Percentiles rank a stretch among this genome's conserved stretches.
phyloP scores from a whole-genome alignment of 2,797 vertebrate genomes.

The Molossus molossus region DNA sequence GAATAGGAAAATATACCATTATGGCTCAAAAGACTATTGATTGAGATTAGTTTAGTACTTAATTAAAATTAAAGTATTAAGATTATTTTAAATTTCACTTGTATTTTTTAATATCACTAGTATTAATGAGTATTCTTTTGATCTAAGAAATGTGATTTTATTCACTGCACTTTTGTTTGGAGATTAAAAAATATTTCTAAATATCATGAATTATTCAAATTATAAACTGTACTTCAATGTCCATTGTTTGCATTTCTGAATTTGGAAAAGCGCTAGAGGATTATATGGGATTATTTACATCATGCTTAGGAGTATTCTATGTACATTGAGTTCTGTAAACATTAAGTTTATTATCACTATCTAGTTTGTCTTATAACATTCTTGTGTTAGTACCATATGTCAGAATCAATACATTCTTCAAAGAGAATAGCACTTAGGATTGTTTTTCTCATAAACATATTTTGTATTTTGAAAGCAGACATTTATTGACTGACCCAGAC shows the following conservation, averaged over 20 bases:
- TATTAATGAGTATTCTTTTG: background rate
- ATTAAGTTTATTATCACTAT: background rate
- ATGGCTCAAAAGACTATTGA: background rate
- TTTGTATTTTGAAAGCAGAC: background rate
- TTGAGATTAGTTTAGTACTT: background rate
- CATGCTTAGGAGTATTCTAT: background rate
- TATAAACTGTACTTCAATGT: background rate
- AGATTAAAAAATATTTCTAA: background rate
- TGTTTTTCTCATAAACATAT: constrained; percentile 12
- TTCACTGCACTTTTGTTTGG: background rate
- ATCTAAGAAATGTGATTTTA: background rate
- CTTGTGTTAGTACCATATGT: background rate
- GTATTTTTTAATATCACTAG: background rate
- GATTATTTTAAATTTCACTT: background rate
- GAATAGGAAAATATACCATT: background rate
- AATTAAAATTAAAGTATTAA: background rate
- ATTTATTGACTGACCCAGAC: background rate
- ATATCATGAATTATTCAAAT: background rate
- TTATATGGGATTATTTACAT: background rate
- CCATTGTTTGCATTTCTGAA: background rate
- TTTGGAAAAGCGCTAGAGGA: background rate
- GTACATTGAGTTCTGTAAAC: background rate
- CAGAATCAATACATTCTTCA: background rate
- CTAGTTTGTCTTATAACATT: background rate
- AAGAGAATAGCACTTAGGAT: background rate